Percentiles rank a stretch among this genome's conserved stretches.
phyloP scores from a whole-genome alignment of 2,888 invertebrate species.

The Lasioglossum figueresi region DNA sequence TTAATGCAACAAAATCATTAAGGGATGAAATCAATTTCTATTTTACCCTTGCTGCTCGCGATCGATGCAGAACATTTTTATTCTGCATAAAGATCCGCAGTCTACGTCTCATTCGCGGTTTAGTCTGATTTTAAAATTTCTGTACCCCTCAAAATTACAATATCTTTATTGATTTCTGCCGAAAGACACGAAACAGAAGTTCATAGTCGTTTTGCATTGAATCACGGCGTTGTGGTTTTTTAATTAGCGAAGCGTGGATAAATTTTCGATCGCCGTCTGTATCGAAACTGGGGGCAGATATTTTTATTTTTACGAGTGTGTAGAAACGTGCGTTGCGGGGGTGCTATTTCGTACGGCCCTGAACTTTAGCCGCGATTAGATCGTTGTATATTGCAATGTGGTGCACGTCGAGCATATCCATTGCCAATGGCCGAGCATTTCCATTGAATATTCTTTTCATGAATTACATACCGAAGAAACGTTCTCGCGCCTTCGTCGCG shows the following conservation, averaged over 20 bases:
- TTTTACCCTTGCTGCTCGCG: no score
- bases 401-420: slow-evolving; percentile 78
- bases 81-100: no score
- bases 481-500: slow-evolving; percentile 70
- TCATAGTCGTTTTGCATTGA: no score
- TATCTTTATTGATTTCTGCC: background rate
- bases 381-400: slow-evolving; percentile 79
- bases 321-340: background rate
- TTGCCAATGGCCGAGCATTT: slow-evolving; percentile 74
- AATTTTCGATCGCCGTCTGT: background rate
- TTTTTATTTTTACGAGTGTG: background rate
- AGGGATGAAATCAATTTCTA: no score
- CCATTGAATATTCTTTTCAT: slow-evolving; percentile 81
- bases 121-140: background rate
- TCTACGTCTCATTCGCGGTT: no score
- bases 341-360: slow-evolving; percentile 61
- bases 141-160: background rate
- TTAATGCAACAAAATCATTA: no score
- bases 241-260: background rate
- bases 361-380: slow-evolving; percentile 78
- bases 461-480: slow-evolving; percentile 76
- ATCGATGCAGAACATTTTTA: no score
- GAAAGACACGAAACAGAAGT: no score
- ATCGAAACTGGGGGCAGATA: background rate
- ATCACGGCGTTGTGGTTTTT: no score